Evolutionary conservation across 2,888 invertebrate genomes (phyloP).

Genomic region (Plagodis pulveraria): DNA sequence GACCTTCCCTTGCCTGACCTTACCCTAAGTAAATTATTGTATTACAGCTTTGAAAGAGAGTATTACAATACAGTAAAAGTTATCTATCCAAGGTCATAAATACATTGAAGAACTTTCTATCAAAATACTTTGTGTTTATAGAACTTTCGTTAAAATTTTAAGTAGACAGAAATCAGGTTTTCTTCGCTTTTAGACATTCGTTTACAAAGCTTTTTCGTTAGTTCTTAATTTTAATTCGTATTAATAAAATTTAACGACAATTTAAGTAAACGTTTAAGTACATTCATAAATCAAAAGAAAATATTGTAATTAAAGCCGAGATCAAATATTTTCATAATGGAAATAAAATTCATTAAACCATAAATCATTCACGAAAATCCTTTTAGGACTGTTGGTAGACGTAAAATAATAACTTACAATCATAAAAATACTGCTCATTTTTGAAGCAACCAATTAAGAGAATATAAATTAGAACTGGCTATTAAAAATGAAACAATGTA

Average conservation of each 20-base stretch:
- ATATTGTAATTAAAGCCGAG: neutral
- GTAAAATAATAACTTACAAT: constrained; percentile 20
- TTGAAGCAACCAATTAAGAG: constrained; percentile 17
- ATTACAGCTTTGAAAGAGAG: constrained; percentile 21
- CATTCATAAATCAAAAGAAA: no score
- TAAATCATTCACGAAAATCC: constrained; percentile 22
- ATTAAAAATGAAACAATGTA: constrained; percentile 19
- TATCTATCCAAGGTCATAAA: constrained; percentile 21
- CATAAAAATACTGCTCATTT: constrained; percentile 15
- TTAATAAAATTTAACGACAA: no score
- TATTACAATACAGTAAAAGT: constrained; percentile 27
- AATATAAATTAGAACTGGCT: constrained; percentile 17
- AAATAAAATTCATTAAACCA: constrained; percentile 5
- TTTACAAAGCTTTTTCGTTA: no score
- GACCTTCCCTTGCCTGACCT: constrained; percentile 22
- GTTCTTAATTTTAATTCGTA: no score
- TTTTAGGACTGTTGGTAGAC: constrained; percentile 7
- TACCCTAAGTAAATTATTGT: constrained; percentile 31
- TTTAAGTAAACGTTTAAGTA: no score
- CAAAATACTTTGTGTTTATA: neutral
- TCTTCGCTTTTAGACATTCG: no score
- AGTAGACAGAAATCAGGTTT: no score
- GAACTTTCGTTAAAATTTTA: neutral
- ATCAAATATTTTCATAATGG: neutral
- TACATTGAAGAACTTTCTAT: constrained; percentile 15